phyloP scores from a whole-genome alignment of 2,888 invertebrate genomes.

The Meghimatium bilineatum region DNA sequence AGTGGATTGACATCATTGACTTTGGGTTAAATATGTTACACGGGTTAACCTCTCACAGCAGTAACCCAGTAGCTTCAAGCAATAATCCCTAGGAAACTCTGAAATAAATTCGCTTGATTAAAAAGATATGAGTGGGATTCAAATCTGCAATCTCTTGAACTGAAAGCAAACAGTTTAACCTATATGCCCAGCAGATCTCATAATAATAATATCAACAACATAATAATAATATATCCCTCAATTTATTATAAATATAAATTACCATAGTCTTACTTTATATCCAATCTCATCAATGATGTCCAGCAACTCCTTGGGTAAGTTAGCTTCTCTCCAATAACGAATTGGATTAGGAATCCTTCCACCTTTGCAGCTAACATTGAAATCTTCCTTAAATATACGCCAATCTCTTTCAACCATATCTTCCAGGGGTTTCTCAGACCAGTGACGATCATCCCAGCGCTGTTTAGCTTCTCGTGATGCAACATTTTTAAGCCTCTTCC shows the following conservation, averaged over 20 bases:
- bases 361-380: constrained; percentile 98
- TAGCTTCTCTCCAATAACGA: constrained; percentile 94
- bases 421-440: constrained; percentile 91
- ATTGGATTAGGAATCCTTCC: constrained; percentile 98
- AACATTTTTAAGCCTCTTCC: constrained; percentile 88
- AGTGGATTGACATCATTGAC: too few relatives aligned
- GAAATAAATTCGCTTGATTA: too few relatives aligned
- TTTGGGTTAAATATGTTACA: too few relatives aligned
- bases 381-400: constrained; percentile 99
- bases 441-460: constrained; percentile 99
- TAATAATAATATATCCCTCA: too few relatives aligned
- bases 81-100: too few relatives aligned
- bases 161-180: too few relatives aligned
- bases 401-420: constrained; percentile 99
- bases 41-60: too few relatives aligned
- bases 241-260: not conserved
- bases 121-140: too few relatives aligned
- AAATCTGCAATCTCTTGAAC: too few relatives aligned
- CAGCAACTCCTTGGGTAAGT: constrained; percentile 88
- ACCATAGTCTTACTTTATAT: constrained; percentile 82
- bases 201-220: not conserved
- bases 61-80: too few relatives aligned
- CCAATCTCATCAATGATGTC: constrained; percentile 96
- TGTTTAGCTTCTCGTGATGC: constrained; percentile 97
- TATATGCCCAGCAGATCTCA: too few relatives aligned